phyloP scores from a whole-genome alignment of 2,113 vertebrate genomes.

The Morone saxatilis region DNA sequence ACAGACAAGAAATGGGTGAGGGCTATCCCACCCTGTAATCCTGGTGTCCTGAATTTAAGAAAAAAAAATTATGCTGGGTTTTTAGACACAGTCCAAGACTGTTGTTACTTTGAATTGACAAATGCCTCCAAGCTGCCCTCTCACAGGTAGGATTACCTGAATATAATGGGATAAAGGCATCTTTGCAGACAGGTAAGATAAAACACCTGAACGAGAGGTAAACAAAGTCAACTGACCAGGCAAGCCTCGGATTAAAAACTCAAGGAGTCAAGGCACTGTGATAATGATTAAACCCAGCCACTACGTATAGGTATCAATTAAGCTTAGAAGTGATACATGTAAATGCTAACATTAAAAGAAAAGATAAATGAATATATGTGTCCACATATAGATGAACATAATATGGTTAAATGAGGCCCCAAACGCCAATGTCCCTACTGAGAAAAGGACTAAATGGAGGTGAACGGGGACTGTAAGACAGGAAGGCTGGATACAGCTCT shows the following conservation, averaged over 20 bases:
- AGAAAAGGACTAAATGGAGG: constrained; percentile 33
- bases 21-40: constrained; percentile 23
- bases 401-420: constrained; percentile 73
- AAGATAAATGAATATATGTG: constrained; percentile 69
- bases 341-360: constrained; percentile 73
- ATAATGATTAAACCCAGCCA: constrained; percentile 61
- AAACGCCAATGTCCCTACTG: constrained; percentile 18
- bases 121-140: constrained; percentile 64
- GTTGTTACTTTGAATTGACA: constrained; percentile 42
- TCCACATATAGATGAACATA: constrained; percentile 73
- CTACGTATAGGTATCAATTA: constrained; percentile 65
- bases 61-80: constrained; percentile 28
- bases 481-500: constrained; percentile 61
- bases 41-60: constrained; percentile 54
- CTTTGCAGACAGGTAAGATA: constrained; percentile 50
- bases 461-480: constrained; percentile 45
- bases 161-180: constrained; percentile 65
- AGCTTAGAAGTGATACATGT: constrained; percentile 70
- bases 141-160: constrained; percentile 65
- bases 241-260: constrained; percentile 52
- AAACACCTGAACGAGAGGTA: constrained; percentile 69
- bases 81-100: constrained; percentile 43
- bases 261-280: constrained; percentile 78
- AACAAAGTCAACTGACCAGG: constrained; percentile 63
- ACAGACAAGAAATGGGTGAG: constrained; percentile 43